A percentile compares a stretch with the other conserved stretches of the same genome.
Evolutionary conservation across 2,888 invertebrate genomes (phyloP).

Genomic region (Agrilus cyanescens): DNA sequence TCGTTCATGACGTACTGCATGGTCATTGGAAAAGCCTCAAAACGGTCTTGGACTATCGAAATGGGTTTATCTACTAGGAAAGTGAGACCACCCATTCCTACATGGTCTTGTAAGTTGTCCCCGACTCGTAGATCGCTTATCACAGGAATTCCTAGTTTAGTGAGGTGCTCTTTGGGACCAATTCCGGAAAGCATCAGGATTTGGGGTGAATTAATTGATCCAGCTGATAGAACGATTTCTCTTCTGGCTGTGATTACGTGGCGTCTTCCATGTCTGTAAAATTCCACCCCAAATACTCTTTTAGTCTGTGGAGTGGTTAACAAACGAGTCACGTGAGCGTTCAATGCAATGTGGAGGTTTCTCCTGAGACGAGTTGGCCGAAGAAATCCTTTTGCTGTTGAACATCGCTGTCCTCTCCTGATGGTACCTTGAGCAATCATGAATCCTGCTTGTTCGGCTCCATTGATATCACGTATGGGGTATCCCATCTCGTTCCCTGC

Average conservation of each 20-base stretch:
- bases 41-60: conserved; percentile 67
- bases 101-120: conserved; percentile 78
- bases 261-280: conserved; percentile 57
- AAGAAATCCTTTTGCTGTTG: conserved; percentile 79
- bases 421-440: conserved; percentile 81
- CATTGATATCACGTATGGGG: conserved; percentile 72
- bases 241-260: conserved; percentile 62
- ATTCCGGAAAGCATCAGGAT: conserved; percentile 79
- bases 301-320: conserved; percentile 62
- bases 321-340: conserved; percentile 65
- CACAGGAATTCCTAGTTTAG: conserved; percentile 57
- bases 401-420: conserved; percentile 69
- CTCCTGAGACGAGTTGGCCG: conserved; percentile 61
- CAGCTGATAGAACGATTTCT: conserved; percentile 80
- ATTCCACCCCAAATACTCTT: conserved; percentile 72
- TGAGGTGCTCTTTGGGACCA: conserved; percentile 50
- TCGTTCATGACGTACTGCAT: conserved; percentile 70
- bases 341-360: conserved; percentile 72
- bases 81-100: conserved; percentile 73
- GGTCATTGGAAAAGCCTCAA: conserved; percentile 63
- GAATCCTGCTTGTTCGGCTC: conserved; percentile 69
- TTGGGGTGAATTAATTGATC: conserved; percentile 86
- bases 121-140: conserved; percentile 67
- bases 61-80: conserved; percentile 75
- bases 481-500: conserved; percentile 75